Conservation (phyloP, 2,888 invertebrate species). For the Atherix ibis region DNA sequence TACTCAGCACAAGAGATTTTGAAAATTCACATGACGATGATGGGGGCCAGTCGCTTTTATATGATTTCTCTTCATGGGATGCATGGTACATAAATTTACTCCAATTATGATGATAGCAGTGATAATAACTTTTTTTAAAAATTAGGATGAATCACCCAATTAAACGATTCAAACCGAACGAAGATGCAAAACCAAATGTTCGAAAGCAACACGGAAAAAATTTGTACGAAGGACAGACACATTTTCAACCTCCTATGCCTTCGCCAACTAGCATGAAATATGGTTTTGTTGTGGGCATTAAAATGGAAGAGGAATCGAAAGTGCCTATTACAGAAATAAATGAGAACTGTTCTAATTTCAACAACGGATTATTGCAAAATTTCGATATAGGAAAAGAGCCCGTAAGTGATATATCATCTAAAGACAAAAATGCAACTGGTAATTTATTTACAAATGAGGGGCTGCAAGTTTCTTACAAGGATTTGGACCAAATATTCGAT, state of each 20-base stretch:
- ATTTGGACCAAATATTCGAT: slow-evolving; percentile 81
- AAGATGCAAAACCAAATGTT: slow-evolving; percentile 30
- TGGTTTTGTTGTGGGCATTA: no score
- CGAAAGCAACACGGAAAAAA: slow-evolving; percentile 32
- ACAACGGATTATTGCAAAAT: slow-evolving; percentile 11
- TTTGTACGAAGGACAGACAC: slow-evolving; percentile 46
- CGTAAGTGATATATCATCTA: slow-evolving; percentile 28
- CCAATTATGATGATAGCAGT: not conserved
- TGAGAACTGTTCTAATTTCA: slow-evolving; percentile 14
- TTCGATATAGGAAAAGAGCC: slow-evolving; percentile 51
- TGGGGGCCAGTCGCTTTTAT: slow-evolving; percentile 62
- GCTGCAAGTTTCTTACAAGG: slow-evolving; percentile 72
- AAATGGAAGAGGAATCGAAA: slow-evolving; percentile 4
- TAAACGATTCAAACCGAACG: slow-evolving; percentile 61
- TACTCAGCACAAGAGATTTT: slow-evolving; percentile 59
- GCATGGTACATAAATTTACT: slow-evolving; percentile 49
- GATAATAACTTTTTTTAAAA: slow-evolving; percentile 5
- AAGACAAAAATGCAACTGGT: slow-evolving; percentile 24
- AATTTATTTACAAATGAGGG: slow-evolving; percentile 77
- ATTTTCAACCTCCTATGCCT: slow-evolving; percentile 34
- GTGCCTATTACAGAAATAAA: slow-evolving; percentile 5
- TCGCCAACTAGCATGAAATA: slow-evolving; percentile 19
- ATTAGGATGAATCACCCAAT: slow-evolving; percentile 76
- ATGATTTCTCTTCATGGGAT: slow-evolving; percentile 73
- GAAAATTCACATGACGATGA: slow-evolving; percentile 68